Evolutionary conservation across 2,113 vertebrate genomes (phyloP).

Genomic region (Stictonetta naevosa): DNA sequence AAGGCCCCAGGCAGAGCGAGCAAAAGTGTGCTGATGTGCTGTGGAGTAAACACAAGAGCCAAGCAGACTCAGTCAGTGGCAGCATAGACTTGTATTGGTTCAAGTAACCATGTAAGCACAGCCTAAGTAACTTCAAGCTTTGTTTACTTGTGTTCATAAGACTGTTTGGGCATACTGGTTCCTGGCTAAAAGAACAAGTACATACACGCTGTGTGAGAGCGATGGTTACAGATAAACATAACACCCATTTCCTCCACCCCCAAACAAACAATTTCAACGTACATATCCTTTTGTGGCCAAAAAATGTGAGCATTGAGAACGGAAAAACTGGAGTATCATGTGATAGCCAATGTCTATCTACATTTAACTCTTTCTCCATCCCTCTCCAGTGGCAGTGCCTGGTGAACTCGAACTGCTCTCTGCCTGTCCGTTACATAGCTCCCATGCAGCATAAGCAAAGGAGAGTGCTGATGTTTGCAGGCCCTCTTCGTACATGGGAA

Average conservation of each 20-base stretch:
- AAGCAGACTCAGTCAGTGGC: neutral
- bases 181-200: neutral
- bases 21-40: neutral
- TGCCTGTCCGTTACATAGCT: neutral
- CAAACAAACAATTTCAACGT: neutral
- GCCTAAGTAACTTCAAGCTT: neutral
- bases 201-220: neutral
- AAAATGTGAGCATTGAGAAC: neutral
- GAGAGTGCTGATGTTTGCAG: neutral
- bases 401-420: neutral
- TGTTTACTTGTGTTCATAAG: neutral
- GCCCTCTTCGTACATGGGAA: neutral
- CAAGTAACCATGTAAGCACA: neutral
- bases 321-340: neutral
- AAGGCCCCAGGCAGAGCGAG: neutral
- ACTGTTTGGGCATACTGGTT: neutral
- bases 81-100: neutral
- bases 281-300: neutral
- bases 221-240: neutral
- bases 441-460: rapidly evolving
- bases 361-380: neutral
- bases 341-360: neutral
- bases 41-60: neutral
- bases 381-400: neutral
- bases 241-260: neutral